Base-by-base conservation (phyloP, 2,888 invertebrate species). In the Smittia sp. region DNA sequence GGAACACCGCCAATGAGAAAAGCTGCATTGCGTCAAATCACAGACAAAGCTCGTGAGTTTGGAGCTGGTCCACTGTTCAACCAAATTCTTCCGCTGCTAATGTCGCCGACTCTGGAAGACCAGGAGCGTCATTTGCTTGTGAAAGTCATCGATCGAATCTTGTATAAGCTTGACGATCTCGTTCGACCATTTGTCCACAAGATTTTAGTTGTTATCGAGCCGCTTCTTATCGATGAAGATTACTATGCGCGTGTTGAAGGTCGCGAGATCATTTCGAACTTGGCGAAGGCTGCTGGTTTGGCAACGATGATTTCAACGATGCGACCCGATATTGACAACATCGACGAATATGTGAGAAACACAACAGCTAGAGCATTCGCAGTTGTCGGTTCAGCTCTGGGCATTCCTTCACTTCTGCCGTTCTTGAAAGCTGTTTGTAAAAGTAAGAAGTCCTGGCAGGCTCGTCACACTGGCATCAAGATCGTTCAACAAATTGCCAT, bases 221-320 rank as follows among this genome's bases (percentile, higher is more conserved):
- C 99, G 0, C 85, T 99, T 75, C 85, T 99, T 52, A 99, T 99
- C 80, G 99, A 99, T 82, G 99, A 99, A 86, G 99, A 99, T 83
- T 99, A 99, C 84, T 99, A 99, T 81, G 99, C 99, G 25, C 92
- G 99, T 81, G 99, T 99, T 7, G 99, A 99, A 83, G 99, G 98
- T 77, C 88, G 99, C 79, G 99, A 99, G 84, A 99, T 99, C 78
- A 99, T 99, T 79, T 98, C 97, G 0, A 99, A 99, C 83, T 85
- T 99, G 79, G 98, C 99, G 0, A 99, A 99, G 85, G 99, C 99
- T 1, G 99, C 99, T 1, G 99, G 99, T 74, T 84, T 99, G 74
- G 99, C 99, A 1, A 99, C 99, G 13, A 99, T 99, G 99, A 99
- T 99, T 79, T 98, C 98, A 2, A 99, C 99, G 0, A 99, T 99